Conservation (phyloP, 2,888 invertebrate genomes). For the Eueremaeus valkanovi region DNA sequence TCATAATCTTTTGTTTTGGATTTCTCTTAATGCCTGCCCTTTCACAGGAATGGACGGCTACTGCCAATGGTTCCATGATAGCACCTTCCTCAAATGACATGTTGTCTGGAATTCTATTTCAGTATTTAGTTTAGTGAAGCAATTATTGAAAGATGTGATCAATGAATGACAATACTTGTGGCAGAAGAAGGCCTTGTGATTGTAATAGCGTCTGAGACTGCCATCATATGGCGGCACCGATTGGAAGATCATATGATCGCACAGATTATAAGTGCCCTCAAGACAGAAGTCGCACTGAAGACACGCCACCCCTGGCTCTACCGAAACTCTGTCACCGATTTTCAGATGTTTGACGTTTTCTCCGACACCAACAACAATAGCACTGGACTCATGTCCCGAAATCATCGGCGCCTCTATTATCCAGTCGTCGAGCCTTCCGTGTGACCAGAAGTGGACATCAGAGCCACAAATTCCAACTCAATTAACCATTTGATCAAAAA, state of each 20-base stretch:
- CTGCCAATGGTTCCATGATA: slow-evolving; percentile 83
- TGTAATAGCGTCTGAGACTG: slow-evolving; percentile 54
- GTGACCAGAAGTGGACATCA: slow-evolving; percentile 85
- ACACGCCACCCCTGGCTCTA: slow-evolving; percentile 90
- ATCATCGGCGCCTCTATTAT: slow-evolving; percentile 82
- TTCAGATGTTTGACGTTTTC: slow-evolving; percentile 57
- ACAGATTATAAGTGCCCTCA: slow-evolving; percentile 83
- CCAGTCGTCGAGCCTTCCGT: slow-evolving; percentile 81
- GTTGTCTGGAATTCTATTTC: slow-evolving; percentile 77
- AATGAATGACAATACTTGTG: slow-evolving; percentile 53
- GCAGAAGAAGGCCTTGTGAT: slow-evolving; percentile 56
- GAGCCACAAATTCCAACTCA: slow-evolving; percentile 96
- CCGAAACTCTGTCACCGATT: slow-evolving; percentile 82
- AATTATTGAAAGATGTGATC: too few relatives aligned
- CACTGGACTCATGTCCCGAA: slow-evolving; percentile 84
- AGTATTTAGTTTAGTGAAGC: neutral
- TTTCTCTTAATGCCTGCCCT: slow-evolving; percentile 67
- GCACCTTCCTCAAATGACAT: slow-evolving; percentile 90
- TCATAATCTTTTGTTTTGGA: slow-evolving; percentile 51
- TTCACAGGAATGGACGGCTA: slow-evolving; percentile 88
- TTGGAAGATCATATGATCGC: slow-evolving; percentile 61
- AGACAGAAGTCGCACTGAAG: slow-evolving; percentile 79
- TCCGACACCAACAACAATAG: slow-evolving; percentile 63
- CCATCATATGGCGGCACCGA: slow-evolving; percentile 58
- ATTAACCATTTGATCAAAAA: too few relatives aligned